A percentile compares a stretch with the other conserved stretches of the same genome.
These are phyloP conservation scores for Phataginus tricuspis DNA, from an alignment of 2,797 vertebrate species.

Conservation along the genomic window DNA sequence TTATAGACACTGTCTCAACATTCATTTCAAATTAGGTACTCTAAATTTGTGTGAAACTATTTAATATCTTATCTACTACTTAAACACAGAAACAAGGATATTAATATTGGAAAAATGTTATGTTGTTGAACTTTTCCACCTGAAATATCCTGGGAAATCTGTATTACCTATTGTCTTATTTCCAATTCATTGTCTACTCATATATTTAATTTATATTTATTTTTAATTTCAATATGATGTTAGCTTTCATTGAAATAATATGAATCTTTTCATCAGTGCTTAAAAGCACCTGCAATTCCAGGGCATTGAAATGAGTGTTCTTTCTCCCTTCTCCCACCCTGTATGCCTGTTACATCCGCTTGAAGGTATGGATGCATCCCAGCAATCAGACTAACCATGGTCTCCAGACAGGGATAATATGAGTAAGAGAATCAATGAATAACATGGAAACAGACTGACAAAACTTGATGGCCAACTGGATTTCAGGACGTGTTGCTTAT, in stretches of 20 bases:
- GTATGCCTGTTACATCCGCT: neutral
- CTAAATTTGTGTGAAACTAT: neutral
- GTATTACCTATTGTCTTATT: neutral
- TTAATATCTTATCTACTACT: neutral
- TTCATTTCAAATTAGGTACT: neutral
- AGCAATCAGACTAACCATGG: neutral
- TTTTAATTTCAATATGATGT: neutral
- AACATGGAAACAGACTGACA: neutral
- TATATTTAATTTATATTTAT: neutral
- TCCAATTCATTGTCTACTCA: neutral
- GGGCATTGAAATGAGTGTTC: neutral
- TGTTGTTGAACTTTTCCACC: neutral
- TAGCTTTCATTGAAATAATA: neutral
- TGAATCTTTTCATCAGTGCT: neutral
- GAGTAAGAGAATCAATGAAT: neutral
- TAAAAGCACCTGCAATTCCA: neutral
- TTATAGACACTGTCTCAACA: neutral
- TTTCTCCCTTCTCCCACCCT: accelerated
- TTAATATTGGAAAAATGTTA: neutral
- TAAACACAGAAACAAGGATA: neutral
- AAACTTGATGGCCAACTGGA: neutral
- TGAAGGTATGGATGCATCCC: neutral
- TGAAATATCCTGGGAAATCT: neutral
- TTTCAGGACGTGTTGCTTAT: neutral
- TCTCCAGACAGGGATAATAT: neutral